phyloP scores from a whole-genome alignment of 2,113 vertebrate species.

The Chaetops frenatus region DNA sequence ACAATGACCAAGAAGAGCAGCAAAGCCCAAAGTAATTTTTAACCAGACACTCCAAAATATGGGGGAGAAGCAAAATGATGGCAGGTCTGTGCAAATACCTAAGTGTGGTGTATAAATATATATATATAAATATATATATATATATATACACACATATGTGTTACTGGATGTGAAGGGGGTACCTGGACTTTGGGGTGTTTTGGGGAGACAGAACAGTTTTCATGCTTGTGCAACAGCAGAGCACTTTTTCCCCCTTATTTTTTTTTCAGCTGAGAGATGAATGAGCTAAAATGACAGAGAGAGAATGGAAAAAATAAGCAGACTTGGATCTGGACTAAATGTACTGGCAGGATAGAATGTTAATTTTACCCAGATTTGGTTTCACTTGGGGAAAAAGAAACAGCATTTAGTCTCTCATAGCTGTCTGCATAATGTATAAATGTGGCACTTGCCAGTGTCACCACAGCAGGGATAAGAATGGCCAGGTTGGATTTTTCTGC shows the following conservation, averaged over 20 bases:
- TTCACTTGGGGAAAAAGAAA: neutral
- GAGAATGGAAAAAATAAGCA: slow-evolving; percentile 35
- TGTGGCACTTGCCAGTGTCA: neutral
- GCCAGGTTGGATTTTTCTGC: neutral
- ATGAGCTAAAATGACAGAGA: slow-evolving; percentile 3
- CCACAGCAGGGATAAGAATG: neutral
- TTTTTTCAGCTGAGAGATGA: neutral
- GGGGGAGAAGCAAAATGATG: neutral
- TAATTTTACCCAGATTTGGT: slow-evolving; percentile 50
- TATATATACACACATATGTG: neutral
- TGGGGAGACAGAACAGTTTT: neutral
- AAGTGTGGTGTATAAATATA: neutral
- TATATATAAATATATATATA: neutral
- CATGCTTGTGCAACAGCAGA: neutral
- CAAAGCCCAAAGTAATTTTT: neutral
- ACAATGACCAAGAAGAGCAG: neutral
- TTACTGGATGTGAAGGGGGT: neutral
- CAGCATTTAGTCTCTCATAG: neutral
- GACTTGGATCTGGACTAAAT: slow-evolving; percentile 39
- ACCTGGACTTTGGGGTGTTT: neutral
- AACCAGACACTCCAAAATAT: neutral
- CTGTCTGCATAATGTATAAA: neutral
- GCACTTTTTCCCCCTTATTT: neutral
- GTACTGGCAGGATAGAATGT: neutral
- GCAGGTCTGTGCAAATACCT: neutral